Evolutionary conservation across 2,888 invertebrate species (phyloP), one percentile per base, ranked within the genome.

Genomic region (Craniophora ligustri): DNA sequence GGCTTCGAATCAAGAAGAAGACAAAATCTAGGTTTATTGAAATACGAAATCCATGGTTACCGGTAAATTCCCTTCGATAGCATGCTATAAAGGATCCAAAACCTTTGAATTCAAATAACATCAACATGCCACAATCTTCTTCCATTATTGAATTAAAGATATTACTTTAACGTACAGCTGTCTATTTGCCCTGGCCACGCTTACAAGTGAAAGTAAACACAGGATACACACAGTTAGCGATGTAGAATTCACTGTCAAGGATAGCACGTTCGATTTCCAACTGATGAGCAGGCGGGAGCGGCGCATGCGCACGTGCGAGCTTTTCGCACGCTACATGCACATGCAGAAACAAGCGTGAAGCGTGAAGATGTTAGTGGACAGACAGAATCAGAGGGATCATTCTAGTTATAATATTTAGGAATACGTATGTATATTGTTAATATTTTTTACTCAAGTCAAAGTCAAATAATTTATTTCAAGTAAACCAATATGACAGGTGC

Each of bases 261-360:
- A 30, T 19, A 45, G 32, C 42, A 38, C 23, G 8, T 32, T 34
- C 30, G 26, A 14, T 32, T 45, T 18, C 32, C 56, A 26, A 36
- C 47, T 30, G 51, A 14, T 1, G 40, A 6, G 19, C 38, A 26
- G 21, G 40, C 34, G 23, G 13, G 26, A 21, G 48, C 38, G 31
- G 30, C 26, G 28, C 39, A 34, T 34, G 14, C 31, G 40, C 53
- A n/a, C 49, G 49, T 35, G 44, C 59, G 31, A 51, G 45, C 51
- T 23, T 15, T 10, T 32, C 16, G 18, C 49, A 23, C 31, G 68
- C 72, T 64, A 68, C 64, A 55, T 62, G 63, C 48, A 54, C 67
- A 67, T 72, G 67, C 67, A 72, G 36, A 68, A 46, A 66, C 60
- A 66, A 69, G 65, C 65, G 31, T 28, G 47, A 56, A 62, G 35